A percentile compares a stretch with the other conserved stretches of the same genome.
Conservation (phyloP, 2,797 vertebrate genomes). For the Channa striata region DNA sequence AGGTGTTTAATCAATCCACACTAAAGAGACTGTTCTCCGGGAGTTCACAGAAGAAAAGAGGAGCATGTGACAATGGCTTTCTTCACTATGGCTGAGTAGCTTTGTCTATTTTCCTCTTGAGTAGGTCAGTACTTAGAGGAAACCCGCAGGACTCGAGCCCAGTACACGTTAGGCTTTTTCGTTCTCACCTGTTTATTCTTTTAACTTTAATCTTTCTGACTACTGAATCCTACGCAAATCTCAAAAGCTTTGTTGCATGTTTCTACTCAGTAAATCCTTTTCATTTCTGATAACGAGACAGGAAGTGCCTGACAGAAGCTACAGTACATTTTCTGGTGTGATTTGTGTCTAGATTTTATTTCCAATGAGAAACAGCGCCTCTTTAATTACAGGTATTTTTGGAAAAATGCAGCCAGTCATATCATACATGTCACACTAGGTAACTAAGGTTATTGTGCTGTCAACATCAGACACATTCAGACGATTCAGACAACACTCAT, state of each 20-base stretch:
- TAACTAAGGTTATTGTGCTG: constrained; percentile 20
- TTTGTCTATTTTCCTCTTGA: constrained; percentile 2
- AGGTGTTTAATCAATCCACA: constrained; percentile 39
- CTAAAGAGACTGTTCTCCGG: constrained; percentile 30
- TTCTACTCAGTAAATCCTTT: neutral
- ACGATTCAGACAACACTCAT: constrained; percentile 66
- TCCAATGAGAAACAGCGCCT: constrained; percentile 26
- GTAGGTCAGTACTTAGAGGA: neutral
- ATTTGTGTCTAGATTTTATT: constrained; percentile 43
- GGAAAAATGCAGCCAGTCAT: constrained; percentile 27
- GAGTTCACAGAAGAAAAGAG: constrained; percentile 14
- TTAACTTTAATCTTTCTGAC: neutral
- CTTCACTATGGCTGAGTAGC: neutral
- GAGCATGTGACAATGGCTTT: constrained; percentile 5
- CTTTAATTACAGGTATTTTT: constrained; percentile 59
- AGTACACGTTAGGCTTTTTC: neutral
- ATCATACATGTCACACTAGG: constrained; percentile 63
- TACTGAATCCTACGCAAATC: neutral
- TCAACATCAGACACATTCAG: constrained; percentile 55
- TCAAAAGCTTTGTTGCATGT: neutral
- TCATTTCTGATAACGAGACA: constrained; percentile 41
- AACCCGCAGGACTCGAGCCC: neutral
- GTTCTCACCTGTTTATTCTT: neutral
- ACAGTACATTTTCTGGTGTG: constrained; percentile 51
- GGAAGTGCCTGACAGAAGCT: constrained; percentile 18